phyloP scores from a whole-genome alignment of 2,113 vertebrate species.

The Nyctereutes procyonoides region DNA sequence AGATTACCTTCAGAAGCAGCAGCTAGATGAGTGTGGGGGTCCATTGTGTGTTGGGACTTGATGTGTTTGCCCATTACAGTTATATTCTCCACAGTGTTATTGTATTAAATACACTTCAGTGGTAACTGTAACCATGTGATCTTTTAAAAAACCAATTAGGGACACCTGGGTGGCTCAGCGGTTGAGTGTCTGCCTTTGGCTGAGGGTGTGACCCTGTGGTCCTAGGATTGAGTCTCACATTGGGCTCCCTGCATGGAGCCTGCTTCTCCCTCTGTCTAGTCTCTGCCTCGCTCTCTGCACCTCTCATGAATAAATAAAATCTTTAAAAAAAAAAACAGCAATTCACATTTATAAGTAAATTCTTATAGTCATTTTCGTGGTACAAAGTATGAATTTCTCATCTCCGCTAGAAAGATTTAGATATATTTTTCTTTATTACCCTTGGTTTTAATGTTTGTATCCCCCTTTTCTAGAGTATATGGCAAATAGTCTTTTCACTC shows the following conservation, averaged over 20 bases:
- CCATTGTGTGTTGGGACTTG: not conserved
- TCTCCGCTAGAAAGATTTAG: constrained; percentile 31
- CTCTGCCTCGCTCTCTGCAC: too few relatives aligned
- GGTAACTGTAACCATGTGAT: not conserved
- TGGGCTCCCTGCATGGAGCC: too few relatives aligned
- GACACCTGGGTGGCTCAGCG: too few relatives aligned
- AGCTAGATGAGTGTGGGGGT: not conserved
- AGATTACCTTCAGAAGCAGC: not conserved
- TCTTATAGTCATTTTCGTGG: constrained; percentile 40
- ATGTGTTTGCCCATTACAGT: not conserved
- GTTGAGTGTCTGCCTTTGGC: too few relatives aligned
- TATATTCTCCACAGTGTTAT: not conserved
- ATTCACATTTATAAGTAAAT: not conserved
- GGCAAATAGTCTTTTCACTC: constrained; percentile 8
- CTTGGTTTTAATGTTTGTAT: constrained; percentile 10
- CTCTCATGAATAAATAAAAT: too few relatives aligned
- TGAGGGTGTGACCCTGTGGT: too few relatives aligned
- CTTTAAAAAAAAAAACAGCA: too few relatives aligned
- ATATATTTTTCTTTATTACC: not conserved
- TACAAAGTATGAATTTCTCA: not conserved
- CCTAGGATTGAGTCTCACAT: too few relatives aligned
- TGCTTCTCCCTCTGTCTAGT: too few relatives aligned
- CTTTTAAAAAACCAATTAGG: not conserved
- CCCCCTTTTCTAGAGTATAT: constrained; percentile 21
- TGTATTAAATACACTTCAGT: not conserved